These are phyloP conservation scores for Nematolebias whitei DNA, from an alignment of 2,113 vertebrate genomes.

Conservation along the genomic window DNA sequence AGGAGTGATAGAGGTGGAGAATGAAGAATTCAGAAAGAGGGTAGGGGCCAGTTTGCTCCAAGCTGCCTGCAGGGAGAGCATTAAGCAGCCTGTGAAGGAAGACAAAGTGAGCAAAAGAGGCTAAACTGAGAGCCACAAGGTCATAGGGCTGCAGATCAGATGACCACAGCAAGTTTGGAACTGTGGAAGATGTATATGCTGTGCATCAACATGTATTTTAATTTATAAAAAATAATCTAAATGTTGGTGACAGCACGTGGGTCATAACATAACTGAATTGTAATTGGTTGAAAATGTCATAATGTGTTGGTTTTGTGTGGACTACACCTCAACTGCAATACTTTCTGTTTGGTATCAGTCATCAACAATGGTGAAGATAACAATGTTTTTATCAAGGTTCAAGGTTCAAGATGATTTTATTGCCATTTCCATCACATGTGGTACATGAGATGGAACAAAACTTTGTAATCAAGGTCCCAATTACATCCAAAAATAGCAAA, in stretches of 20 bases:
- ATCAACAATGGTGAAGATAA: not conserved
- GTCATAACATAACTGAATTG: too few species aligned
- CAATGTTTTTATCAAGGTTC: not conserved
- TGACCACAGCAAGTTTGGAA: constrained; percentile 15
- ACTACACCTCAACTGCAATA: too few species aligned
- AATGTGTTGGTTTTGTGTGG: too few species aligned
- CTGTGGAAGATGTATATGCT: constrained; percentile 6
- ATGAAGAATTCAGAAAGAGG: constrained; percentile 16
- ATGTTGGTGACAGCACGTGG: too few species aligned
- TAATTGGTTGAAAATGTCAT: too few species aligned
- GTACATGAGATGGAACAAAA: too few species aligned
- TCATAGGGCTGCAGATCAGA: constrained; percentile 61
- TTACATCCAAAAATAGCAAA: too few species aligned
- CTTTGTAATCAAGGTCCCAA: too few species aligned
- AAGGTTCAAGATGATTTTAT: too few species aligned
- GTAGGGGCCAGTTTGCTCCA: constrained; percentile 39
- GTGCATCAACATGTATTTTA: not conserved
- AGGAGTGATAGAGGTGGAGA: constrained; percentile 27
- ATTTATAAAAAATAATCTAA: too few species aligned
- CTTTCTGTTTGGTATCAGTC: not conserved
- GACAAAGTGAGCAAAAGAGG: constrained; percentile 51
- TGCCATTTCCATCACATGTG: too few species aligned
- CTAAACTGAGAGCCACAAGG: constrained; percentile 59
- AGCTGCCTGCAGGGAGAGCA: constrained; percentile 43
- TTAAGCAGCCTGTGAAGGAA: constrained; percentile 69